Conservation (phyloP, 1,140 invertebrate genomes). For the Pseudomyrmex flavicornis region DNA sequence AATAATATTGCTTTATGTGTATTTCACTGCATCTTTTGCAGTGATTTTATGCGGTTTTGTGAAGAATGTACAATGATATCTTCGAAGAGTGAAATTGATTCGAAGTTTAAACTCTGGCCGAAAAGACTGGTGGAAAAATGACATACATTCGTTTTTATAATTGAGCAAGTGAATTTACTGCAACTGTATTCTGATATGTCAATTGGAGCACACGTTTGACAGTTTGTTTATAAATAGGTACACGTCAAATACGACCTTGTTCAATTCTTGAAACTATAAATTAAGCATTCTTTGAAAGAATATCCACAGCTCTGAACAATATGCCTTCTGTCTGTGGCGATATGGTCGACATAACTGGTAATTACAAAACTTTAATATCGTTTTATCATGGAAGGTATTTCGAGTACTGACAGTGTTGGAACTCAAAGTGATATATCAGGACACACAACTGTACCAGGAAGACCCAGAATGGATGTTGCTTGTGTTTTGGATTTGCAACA, state of each 20-base stretch:
- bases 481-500: slow-evolving; percentile 94
- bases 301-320: slow-evolving; percentile 53
- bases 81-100: not conserved
- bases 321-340: slow-evolving; percentile 82
- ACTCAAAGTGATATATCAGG: slow-evolving; percentile 90
- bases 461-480: slow-evolving; percentile 94
- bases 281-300: slow-evolving; percentile 13
- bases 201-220: slow-evolving; percentile 6
- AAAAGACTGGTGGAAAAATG: slow-evolving; percentile 3
- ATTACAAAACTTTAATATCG: slow-evolving; percentile 26
- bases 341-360: slow-evolving; percentile 77
- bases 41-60: not conserved
- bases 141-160: slow-evolving; percentile 4
- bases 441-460: slow-evolving; percentile 87
- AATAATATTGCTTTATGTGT: not conserved
- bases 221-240: slow-evolving; percentile 1
- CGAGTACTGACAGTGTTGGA: slow-evolving; percentile 89
- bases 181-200: not conserved
- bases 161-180: slow-evolving; percentile 3
- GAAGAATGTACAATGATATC: not conserved
- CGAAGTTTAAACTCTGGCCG: not conserved
- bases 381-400: slow-evolving; percentile 76
- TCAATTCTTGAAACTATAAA: not conserved
- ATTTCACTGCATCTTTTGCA: not conserved
- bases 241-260: not conserved